A percentile compares a stretch with the other conserved stretches of the same genome.
Evolutionary conservation across 2,797 vertebrate genomes (phyloP).

Genomic region (Tokudaia tokunoshimensis): DNA sequence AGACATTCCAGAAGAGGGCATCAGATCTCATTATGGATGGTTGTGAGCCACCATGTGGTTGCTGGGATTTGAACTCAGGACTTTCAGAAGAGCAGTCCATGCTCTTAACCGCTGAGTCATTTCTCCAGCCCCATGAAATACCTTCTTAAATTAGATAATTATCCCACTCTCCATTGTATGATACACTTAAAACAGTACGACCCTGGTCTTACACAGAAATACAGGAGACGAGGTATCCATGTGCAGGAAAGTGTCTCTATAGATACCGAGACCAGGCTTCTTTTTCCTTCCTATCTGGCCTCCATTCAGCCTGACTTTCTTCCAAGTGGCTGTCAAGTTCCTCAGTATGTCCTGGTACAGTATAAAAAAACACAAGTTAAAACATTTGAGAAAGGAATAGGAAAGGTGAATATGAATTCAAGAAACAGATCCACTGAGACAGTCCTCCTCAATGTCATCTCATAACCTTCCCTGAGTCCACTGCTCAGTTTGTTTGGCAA

Average conservation of each 20-base stretch:
- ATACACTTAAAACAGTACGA: neutral
- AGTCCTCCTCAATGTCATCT: neutral
- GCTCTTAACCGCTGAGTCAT: no score
- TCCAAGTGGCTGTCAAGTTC: no score
- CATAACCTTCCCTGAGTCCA: neutral
- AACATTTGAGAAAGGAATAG: neutral
- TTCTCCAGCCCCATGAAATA: neutral
- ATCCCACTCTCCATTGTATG: neutral
- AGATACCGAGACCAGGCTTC: rapidly evolving
- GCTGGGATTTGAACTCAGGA: no score
- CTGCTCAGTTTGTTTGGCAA: neutral
- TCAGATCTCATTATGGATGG: no score
- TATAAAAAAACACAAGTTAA: neutral
- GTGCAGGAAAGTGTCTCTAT: neutral
- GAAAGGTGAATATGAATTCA: no score
- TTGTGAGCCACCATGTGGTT: no score
- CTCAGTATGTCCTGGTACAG: neutral
- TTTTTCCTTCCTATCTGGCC: no score
- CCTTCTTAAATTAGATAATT: neutral
- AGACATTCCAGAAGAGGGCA: no score
- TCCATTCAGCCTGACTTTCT: neutral
- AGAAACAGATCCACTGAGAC: no score
- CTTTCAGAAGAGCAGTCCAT: no score
- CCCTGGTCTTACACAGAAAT: rapidly evolving
- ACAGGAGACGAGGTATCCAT: rapidly evolving